Conservation (phyloP, 1,140 invertebrate species). For the Cephus cinctus region DNA sequence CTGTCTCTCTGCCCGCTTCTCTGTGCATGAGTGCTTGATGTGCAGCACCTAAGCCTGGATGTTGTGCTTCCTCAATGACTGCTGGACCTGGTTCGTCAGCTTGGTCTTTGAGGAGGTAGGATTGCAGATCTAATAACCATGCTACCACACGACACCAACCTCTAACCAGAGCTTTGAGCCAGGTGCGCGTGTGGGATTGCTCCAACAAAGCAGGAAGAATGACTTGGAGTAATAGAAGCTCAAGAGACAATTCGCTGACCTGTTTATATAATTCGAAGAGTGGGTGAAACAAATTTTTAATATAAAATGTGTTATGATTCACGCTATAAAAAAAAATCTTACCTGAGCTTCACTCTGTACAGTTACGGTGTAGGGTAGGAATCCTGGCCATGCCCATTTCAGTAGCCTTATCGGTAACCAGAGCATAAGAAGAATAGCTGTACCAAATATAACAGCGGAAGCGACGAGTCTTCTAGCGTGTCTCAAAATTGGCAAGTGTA, state of each 20-base stretch:
- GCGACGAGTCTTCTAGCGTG: slow-evolving; percentile 88
- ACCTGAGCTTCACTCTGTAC: slow-evolving; percentile 75
- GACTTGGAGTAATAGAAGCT: slow-evolving; percentile 92
- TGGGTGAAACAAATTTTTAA: background rate
- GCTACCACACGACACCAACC: slow-evolving; percentile 88
- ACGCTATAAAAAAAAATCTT: slow-evolving; percentile 12
- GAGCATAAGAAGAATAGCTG: slow-evolving; percentile 91
- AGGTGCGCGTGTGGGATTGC: slow-evolving; percentile 91
- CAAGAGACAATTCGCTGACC: slow-evolving; percentile 88
- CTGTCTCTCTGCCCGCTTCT: slow-evolving; percentile 75
- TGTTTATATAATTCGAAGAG: slow-evolving; percentile 30
- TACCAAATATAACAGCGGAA: slow-evolving; percentile 95
- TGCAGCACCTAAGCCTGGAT: slow-evolving; percentile 72
- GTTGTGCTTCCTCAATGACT: slow-evolving; percentile 49
- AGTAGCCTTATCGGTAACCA: slow-evolving; percentile 92
- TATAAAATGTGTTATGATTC: background rate
- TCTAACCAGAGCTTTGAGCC: slow-evolving; percentile 85
- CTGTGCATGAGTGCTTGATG: slow-evolving; percentile 79
- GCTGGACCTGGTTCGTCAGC: slow-evolving; percentile 49
- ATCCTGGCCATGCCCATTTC: slow-evolving; percentile 78
- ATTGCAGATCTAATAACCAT: slow-evolving; percentile 82
- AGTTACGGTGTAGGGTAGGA: slow-evolving; percentile 91
- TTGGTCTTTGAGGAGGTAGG: slow-evolving; percentile 80
- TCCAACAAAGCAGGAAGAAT: slow-evolving; percentile 94
- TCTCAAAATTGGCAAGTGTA: slow-evolving; percentile 89